phyloP scores from a whole-genome alignment of 2,888 invertebrate species.

The Coecobrya sp. region DNA sequence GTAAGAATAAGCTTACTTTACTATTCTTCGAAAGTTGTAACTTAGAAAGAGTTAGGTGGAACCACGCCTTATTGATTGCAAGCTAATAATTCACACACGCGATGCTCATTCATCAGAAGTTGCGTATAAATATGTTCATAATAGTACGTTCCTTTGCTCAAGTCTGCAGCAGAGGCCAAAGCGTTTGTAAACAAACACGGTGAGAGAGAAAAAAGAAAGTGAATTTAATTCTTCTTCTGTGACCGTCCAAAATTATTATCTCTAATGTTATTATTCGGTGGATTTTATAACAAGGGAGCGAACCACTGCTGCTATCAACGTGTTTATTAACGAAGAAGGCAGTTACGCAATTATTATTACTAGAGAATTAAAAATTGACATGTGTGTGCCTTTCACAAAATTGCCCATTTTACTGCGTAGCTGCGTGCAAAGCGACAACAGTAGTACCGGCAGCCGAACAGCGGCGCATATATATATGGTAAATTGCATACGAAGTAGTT shows the following conservation, averaged over 20 bases:
- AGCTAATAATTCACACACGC: slow-evolving; percentile 85
- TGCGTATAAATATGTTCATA: slow-evolving; percentile 63
- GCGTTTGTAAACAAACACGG: slow-evolving; percentile 60
- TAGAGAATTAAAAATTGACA: slow-evolving; percentile 65
- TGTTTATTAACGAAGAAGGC: slow-evolving; percentile 43
- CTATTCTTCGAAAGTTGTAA: slow-evolving; percentile 78
- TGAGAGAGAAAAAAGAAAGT: slow-evolving; percentile 69
- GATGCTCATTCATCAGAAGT: slow-evolving; percentile 84
- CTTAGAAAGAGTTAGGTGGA: slow-evolving; percentile 72
- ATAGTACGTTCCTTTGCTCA: slow-evolving; percentile 37
- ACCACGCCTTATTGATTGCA: slow-evolving; percentile 85
- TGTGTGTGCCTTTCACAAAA: slow-evolving; percentile 34
- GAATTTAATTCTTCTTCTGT: slow-evolving; percentile 66
- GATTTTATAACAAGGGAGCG: slow-evolving; percentile 48
- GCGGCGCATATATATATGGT: not conserved
- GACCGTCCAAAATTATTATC: slow-evolving; percentile 8
- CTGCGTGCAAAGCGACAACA: slow-evolving; percentile 50
- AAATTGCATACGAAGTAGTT: slow-evolving; percentile 72
- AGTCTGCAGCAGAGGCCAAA: slow-evolving; percentile 22
- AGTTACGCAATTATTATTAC: slow-evolving; percentile 57
- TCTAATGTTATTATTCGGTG: not conserved
- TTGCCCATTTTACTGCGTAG: not conserved
- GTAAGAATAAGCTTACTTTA: slow-evolving; percentile 61
- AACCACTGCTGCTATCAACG: slow-evolving; percentile 23
- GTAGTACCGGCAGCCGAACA: slow-evolving; percentile 26